Conservation (phyloP, 2,797 vertebrate genomes). For the Anguilla megastoma region DNA sequence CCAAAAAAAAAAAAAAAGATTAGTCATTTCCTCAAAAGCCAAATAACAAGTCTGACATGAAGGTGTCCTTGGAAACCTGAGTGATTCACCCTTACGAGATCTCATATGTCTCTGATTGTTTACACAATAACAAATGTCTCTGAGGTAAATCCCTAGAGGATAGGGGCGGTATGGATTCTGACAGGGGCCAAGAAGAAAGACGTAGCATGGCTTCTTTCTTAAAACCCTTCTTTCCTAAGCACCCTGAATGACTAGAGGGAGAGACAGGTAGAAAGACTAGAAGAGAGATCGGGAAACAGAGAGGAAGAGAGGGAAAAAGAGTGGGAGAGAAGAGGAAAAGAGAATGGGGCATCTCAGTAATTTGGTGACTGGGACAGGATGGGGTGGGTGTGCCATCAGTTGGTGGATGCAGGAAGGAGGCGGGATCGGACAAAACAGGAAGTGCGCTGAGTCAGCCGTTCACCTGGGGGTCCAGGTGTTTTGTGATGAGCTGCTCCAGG, state of each 20-base stretch:
- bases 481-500: conserved; percentile 74
- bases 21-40: background rate
- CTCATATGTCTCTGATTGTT: background rate
- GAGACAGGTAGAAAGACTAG: too few relatives aligned
- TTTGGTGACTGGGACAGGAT: background rate
- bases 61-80: background rate
- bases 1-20: background rate
- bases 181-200: background rate
- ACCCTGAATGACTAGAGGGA: too few relatives aligned
- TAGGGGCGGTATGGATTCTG: background rate
- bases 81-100: background rate
- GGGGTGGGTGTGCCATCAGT: background rate
- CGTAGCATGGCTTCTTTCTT: background rate
- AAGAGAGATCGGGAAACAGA: too few relatives aligned
- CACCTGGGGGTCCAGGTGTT: conserved; percentile 78
- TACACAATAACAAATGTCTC: background rate
- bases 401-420: background rate
- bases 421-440: background rate
- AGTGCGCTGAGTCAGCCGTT: background rate
- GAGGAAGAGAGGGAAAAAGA: too few relatives aligned
- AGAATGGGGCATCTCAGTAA: too few relatives aligned
- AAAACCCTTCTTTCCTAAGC: background rate
- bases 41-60: background rate
- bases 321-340: too few relatives aligned
- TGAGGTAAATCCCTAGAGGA: background rate